Evolutionary conservation across 1,140 invertebrate genomes (phyloP).

Genomic region (Drosophila ogumai): DNA sequence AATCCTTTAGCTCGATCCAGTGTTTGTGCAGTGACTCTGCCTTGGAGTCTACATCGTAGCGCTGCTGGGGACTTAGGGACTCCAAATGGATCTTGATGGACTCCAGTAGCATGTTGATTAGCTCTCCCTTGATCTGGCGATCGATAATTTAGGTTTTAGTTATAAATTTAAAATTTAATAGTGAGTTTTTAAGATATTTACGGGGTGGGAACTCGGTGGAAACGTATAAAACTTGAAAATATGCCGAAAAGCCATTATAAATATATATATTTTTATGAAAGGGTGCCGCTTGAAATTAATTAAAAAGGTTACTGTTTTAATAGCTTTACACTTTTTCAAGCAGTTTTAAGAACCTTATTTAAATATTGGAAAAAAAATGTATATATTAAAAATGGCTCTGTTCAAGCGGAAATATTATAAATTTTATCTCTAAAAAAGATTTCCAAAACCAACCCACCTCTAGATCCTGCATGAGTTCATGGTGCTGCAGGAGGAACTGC

Average conservation of each 20-base stretch:
- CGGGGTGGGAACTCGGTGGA: neutral
- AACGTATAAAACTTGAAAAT: neutral
- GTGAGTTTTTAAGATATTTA: neutral
- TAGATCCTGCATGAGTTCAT: conserved; percentile 90
- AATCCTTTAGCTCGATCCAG: conserved; percentile 88
- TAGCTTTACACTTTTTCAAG: neutral
- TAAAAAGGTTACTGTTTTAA: neutral
- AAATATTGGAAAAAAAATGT: neutral
- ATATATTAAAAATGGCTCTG: too few species aligned
- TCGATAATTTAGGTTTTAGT: neutral
- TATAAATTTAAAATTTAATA: neutral
- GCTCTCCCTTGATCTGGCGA: conserved; percentile 88
- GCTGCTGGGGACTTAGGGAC: conserved; percentile 88
- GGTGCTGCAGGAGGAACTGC: conserved; percentile 91
- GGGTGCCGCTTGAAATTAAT: conserved; percentile 6
- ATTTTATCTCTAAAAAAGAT: neutral
- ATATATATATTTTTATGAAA: neutral
- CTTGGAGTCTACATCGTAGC: conserved; percentile 88
- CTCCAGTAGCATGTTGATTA: conserved; percentile 88
- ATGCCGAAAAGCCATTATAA: neutral
- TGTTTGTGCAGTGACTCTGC: conserved; percentile 87
- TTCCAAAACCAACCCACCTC: conserved; percentile 85
- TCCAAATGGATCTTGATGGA: conserved; percentile 89
- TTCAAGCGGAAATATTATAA: too few species aligned
- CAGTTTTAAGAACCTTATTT: neutral